Percentiles rank a stretch among this genome's conserved stretches.
Conservation (phyloP, 2,888 invertebrate species). For the Synanthedon tipuliformis region DNA sequence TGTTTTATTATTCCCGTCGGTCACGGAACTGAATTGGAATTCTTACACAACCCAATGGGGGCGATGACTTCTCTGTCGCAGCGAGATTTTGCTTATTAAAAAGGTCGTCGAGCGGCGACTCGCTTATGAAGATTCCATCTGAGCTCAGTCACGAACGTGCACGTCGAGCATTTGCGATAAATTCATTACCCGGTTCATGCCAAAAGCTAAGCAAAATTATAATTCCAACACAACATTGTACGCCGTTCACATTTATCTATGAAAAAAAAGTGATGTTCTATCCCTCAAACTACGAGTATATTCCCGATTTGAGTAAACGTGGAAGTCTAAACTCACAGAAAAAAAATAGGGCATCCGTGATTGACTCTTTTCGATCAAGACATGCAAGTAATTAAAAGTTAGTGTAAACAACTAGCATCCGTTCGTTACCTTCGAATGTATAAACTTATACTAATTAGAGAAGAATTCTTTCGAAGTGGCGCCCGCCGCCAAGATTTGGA, state of each 20-base stretch:
- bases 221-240: slow-evolving; percentile 12
- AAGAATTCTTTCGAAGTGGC: slow-evolving; percentile 57
- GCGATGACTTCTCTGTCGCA: slow-evolving; percentile 7
- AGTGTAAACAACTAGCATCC: slow-evolving; percentile 27
- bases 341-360: slow-evolving; percentile 22
- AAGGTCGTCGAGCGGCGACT: slow-evolving; percentile 17
- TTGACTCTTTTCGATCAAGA: slow-evolving; percentile 32
- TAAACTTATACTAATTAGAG: slow-evolving; percentile 67
- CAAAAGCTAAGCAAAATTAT: slow-evolving; percentile 36
- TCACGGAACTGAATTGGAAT: slow-evolving; percentile 18
- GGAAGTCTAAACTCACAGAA: slow-evolving; percentile 15
- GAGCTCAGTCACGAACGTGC: slow-evolving; percentile 16
- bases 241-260: slow-evolving; percentile 31
- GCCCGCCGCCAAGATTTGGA: slow-evolving; percentile 55
- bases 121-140: slow-evolving; percentile 23
- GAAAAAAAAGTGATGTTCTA: slow-evolving; percentile 22
- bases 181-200: slow-evolving; percentile 27
- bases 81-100: slow-evolving; percentile 25
- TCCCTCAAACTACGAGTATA: background rate
- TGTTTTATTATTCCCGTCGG: slow-evolving; percentile 26
- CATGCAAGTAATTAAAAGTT: slow-evolving; percentile 58
- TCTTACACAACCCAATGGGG: slow-evolving; percentile 15
- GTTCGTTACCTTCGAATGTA: slow-evolving; percentile 45
- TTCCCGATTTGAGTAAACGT: no score
- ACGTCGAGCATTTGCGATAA: slow-evolving; percentile 22